phyloP scores from a whole-genome alignment of 2,113 vertebrate genomes.

The western clawed frog (Xenopus tropicalis) region DNA sequence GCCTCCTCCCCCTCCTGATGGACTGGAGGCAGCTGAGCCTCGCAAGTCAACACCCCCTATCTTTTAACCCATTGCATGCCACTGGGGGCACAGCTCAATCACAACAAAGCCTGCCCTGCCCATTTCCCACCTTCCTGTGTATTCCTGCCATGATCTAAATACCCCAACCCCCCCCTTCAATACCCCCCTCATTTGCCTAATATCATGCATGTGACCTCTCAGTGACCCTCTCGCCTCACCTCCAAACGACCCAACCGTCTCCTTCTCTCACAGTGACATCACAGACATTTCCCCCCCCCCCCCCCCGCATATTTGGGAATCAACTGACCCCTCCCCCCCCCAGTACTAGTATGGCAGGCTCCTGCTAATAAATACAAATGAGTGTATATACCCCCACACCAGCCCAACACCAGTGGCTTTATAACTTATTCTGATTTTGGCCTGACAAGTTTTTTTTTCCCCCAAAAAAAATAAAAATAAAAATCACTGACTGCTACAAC shows the following conservation, averaged over 20 bases:
- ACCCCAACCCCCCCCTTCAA: not conserved
- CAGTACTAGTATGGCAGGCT: constrained; percentile 25
- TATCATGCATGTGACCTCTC: constrained; percentile 41
- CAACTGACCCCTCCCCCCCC: constrained; percentile 33
- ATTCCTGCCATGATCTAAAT: constrained; percentile 35
- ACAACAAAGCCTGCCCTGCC: constrained; percentile 24
- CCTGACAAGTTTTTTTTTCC: too few species aligned
- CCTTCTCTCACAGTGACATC: constrained; percentile 31
- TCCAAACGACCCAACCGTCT: constrained; percentile 40
- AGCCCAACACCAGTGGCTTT: too few species aligned
- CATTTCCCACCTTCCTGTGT: constrained; percentile 15
- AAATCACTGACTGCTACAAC: too few species aligned
- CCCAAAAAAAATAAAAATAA: too few species aligned
- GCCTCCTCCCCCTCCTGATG: constrained; percentile 33
- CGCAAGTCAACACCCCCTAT: constrained; percentile 36
- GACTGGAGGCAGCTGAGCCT: constrained; percentile 41
- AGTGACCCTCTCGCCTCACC: constrained; percentile 38
- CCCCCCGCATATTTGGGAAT: constrained; percentile 31
- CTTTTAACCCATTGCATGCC: constrained; percentile 38
- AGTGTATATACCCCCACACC: too few species aligned
- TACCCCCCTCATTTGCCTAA: constrained; percentile 42
- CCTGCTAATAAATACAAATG: constrained; percentile 8
- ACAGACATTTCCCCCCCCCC: constrained; percentile 28
- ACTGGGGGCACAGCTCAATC: constrained; percentile 20
- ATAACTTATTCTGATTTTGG: too few species aligned